Conservation (phyloP, 2,113 vertebrate genomes). For the Chamaetylas fuelleborni region DNA sequence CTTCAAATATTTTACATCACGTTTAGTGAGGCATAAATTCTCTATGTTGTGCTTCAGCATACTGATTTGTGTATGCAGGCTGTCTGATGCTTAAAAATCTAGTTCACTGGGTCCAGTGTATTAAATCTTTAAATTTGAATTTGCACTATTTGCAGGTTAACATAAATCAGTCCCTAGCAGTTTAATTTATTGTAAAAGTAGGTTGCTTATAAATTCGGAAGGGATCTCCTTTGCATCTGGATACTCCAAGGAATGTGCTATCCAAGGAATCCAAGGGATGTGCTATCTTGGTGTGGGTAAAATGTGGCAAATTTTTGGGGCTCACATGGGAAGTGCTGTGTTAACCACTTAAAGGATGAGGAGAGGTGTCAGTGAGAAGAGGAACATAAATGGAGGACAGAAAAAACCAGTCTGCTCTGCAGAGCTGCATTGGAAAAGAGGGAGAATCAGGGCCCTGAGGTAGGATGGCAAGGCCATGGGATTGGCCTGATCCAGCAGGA, state of each 20-base stretch:
- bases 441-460: neutral
- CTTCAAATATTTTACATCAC: neutral
- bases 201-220: neutral
- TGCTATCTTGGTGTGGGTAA: fast-evolving
- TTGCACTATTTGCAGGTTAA: neutral
- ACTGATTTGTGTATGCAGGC: neutral
- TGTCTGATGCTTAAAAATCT: neutral
- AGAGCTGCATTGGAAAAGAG: neutral
- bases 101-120: neutral
- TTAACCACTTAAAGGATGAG: neutral
- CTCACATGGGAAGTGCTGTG: fast-evolving
- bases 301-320: neutral
- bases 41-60: neutral
- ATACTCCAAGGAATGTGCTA: fast-evolving
- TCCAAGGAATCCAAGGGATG: neutral
- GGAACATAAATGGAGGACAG: neutral
- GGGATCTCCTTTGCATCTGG: neutral
- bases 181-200: neutral
- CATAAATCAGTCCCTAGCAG: neutral
- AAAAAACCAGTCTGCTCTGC: neutral
- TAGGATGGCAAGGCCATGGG: neutral
- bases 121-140: neutral
- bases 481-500: neutral
- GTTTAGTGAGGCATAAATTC: neutral
- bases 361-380: neutral